phyloP scores from a whole-genome alignment of 37 sponge, comb jelly and placozoan genomes.

The Mnemiopsis leidyi region DNA sequence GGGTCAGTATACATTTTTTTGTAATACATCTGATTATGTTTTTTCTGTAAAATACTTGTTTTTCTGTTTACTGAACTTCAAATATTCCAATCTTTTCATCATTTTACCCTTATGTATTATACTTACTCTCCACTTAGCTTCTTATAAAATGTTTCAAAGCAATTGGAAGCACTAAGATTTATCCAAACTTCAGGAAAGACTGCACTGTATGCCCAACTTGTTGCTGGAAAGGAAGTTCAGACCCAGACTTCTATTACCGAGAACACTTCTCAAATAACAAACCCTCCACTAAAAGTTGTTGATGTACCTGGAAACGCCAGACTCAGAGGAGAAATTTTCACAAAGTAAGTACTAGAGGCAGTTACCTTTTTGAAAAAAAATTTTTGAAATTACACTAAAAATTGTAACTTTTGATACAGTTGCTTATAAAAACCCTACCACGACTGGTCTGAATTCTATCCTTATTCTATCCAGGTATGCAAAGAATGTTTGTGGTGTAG shows the following conservation, averaged over 20 bases:
- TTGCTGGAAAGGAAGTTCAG: slow-evolving; percentile 8
- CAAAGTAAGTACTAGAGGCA: slow-evolving; percentile 28
- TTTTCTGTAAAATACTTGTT: background rate
- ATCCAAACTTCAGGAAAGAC: slow-evolving; percentile 34
- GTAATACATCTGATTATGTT: background rate
- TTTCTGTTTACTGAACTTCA: too few species aligned
- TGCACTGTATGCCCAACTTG: background rate
- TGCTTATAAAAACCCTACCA: too few species aligned
- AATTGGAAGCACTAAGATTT: too few species aligned
- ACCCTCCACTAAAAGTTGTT: background rate
- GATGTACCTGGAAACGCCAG: slow-evolving; percentile 55
- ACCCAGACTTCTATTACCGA: slow-evolving; percentile 11
- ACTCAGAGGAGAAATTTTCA: background rate
- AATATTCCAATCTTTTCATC: too few species aligned
- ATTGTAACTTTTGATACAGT: too few species aligned
- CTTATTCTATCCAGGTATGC: background rate
- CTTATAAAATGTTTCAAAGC: too few species aligned
- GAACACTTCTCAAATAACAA: background rate
- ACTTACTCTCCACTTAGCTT: too few species aligned
- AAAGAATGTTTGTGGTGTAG: background rate
- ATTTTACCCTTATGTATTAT: too few species aligned
- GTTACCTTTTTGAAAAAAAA: too few species aligned
- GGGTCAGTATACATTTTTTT: background rate
- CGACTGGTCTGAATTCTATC: too few species aligned
- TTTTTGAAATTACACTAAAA: too few species aligned